A percentile compares a stretch with the other conserved stretches of the same genome.
Conservation (phyloP, 2,888 invertebrate genomes). For the Cryptocephalus primarius region DNA sequence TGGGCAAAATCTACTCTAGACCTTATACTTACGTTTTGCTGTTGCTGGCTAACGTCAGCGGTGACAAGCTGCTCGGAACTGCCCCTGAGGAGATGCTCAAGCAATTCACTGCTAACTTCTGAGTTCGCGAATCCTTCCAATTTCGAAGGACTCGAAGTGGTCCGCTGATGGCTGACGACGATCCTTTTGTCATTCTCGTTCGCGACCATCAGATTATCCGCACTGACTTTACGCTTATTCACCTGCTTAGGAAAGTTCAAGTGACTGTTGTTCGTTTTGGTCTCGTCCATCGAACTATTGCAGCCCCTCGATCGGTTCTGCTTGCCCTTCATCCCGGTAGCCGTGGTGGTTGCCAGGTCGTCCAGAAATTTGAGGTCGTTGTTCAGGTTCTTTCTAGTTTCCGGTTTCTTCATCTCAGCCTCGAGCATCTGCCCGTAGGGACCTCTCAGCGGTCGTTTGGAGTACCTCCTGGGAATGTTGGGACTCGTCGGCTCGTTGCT, state of each 20-base stretch:
- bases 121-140: constrained; percentile 46
- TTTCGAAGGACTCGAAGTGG: constrained; percentile 71
- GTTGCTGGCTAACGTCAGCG: constrained; percentile 34
- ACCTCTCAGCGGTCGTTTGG: constrained; percentile 63
- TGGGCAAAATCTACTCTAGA: no score
- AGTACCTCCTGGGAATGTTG: constrained; percentile 53
- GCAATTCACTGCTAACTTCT: constrained; percentile 53
- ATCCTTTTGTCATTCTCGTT: constrained; percentile 28
- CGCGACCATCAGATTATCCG: constrained; percentile 29
- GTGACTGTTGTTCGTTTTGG: constrained; percentile 11
- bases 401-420: constrained; percentile 68
- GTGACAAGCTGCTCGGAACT: constrained; percentile 68
- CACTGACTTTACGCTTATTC: constrained; percentile 34
- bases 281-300: constrained; percentile 45
- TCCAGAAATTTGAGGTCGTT: constrained; percentile 47
- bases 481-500: constrained; percentile 37
- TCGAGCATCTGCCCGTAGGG: constrained; percentile 74
- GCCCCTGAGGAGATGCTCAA: constrained; percentile 67
- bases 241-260: constrained; percentile 19
- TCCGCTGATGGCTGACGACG: constrained; percentile 57
- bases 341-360: constrained; percentile 28
- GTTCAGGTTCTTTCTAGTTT: constrained; percentile 41
- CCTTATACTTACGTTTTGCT: constrained; percentile 28
- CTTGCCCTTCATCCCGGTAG: constrained; percentile 20
- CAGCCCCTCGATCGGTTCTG: constrained; percentile 36